phyloP scores from a whole-genome alignment of 2,797 vertebrate species.

The Macropus fuliginosus region DNA sequence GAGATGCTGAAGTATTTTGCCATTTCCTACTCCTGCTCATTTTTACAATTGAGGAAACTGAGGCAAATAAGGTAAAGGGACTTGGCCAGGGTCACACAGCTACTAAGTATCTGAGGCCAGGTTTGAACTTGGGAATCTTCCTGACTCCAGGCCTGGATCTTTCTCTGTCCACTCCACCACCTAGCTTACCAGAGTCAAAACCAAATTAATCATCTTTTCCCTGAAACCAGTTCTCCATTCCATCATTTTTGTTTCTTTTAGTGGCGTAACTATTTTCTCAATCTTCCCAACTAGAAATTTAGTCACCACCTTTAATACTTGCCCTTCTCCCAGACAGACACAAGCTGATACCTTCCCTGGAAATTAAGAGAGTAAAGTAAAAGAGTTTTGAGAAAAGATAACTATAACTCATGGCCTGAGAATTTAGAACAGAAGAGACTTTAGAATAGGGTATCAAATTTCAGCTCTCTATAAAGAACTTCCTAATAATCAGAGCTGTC shows the following conservation, averaged over 20 bases:
- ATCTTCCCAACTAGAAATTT: not conserved
- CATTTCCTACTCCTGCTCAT: too few species aligned
- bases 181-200: not conserved
- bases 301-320: not conserved
- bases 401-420: too few species aligned
- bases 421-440: not conserved
- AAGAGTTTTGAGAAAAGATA: not conserved
- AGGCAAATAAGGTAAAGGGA: too few species aligned
- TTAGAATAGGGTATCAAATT: not conserved
- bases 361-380: not conserved
- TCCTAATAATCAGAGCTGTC: not conserved
- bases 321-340: not conserved
- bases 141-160: too few species aligned
- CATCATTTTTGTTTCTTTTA: not conserved
- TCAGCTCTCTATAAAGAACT: not conserved
- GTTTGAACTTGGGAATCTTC: too few species aligned
- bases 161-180: too few species aligned
- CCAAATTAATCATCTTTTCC: not conserved
- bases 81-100: too few species aligned
- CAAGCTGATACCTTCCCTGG: not conserved
- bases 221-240: not conserved
- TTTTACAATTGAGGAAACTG: too few species aligned
- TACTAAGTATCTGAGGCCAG: too few species aligned
- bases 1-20: too few species aligned
- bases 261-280: not conserved